Evolutionary conservation across 2,797 vertebrate genomes (phyloP), one percentile per base, ranked within the genome.

Genomic region (Furcifer pardalis): DNA sequence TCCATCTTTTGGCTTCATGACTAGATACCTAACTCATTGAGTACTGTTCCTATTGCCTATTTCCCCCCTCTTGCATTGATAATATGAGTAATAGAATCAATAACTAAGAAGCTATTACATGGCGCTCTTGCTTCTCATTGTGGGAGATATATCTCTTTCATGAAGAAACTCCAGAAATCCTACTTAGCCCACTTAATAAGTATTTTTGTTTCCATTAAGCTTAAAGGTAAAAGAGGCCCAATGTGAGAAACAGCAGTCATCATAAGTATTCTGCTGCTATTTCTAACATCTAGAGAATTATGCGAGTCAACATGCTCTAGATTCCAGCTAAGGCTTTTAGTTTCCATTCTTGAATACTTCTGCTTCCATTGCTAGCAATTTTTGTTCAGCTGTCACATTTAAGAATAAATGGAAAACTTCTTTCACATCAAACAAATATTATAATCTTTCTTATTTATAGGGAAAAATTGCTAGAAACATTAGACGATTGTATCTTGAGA

Each of bases 321-420:
- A 89, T 93, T 92, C 91, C 86, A 6, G 0, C 49, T 4, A 87
- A 79, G 59, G 87, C 84, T 91, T 92, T 86, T 71, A 1, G 75
- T 94, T 91, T 83, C 91, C 0, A 7, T 74, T 89, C 87, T 86
- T 82, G 2, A 81, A 71, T 85, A 86, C 84, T 79, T 27, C 84
- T 40, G 66, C 66, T 72, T 86, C 72, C 52, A 76, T 82, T 87
- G 79, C 92, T 95, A 92, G 85, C 93, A 92, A 90, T 85, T 88
- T 90, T 5, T 93, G 87, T 15, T 81, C 93, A 95, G 93, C 91
- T 95, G 93, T 93, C 52, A 89, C 87, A 1, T 60, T 63, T 71
- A 0, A 0, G 89, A 89, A 90, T 91, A 94, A 91, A 89, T 89
- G 90, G 88, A 84, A 77, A n/a, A 91, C 83, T 92, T 66, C 40